Conservation (phyloP, 2,797 vertebrate genomes). For the Loriculus beryllinus region DNA sequence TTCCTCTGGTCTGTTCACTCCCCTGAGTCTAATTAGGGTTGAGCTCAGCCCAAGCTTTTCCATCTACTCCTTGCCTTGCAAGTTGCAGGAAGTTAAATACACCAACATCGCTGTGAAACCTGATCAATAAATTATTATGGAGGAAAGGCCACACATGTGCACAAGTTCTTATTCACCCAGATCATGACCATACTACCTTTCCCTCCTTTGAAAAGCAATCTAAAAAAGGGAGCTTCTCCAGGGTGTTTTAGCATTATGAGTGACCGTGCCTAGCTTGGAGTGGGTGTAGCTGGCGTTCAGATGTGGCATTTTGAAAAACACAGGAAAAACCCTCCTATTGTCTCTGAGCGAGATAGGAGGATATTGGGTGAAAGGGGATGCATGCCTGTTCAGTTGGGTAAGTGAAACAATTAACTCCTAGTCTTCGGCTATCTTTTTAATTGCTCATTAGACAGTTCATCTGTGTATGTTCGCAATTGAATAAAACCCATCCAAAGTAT, state of each 20-base stretch:
- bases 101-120: background rate
- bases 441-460: slow-evolving; percentile 25
- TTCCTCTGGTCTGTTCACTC: background rate
- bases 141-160: background rate
- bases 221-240: accelerated
- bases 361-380: background rate
- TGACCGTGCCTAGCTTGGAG: background rate
- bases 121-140: background rate
- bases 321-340: background rate
- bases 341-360: background rate
- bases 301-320: background rate
- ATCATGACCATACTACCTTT: background rate
- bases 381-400: background rate
- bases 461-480: background rate
- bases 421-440: background rate
- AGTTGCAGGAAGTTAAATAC: slow-evolving; percentile 6
- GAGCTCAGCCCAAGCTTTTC: background rate
- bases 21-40: slow-evolving; percentile 28
- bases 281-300: background rate
- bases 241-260: background rate
- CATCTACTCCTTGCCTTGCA: background rate
- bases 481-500: background rate
- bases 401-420: background rate
- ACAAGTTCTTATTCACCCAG: background rate
- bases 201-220: background rate